Evolutionary conservation across 2,113 vertebrate species (phyloP).

Genomic region (Anthoscopus minutus): DNA sequence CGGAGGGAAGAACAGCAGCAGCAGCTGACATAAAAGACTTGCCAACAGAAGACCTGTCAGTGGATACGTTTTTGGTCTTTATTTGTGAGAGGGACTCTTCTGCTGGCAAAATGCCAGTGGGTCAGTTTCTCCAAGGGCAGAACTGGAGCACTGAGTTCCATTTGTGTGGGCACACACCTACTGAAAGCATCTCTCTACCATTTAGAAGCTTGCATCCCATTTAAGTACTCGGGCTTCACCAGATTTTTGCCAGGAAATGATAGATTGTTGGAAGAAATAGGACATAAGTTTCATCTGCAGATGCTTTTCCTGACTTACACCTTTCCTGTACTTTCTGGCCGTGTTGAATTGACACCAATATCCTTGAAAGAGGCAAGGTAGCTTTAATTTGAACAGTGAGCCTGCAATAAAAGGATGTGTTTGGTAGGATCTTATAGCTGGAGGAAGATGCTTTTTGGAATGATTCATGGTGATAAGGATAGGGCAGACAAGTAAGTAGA

Average conservation of each 20-base stretch:
- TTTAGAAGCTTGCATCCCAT: not conserved
- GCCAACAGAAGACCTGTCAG: not conserved
- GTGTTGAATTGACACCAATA: conserved; percentile 13
- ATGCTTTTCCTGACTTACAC: not conserved
- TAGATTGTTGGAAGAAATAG: not conserved
- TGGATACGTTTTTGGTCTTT: not conserved
- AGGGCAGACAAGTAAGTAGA: not conserved
- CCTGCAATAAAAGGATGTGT: conserved; percentile 24
- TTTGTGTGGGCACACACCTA: not conserved
- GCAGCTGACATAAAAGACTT: not conserved
- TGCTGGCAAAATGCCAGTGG: not conserved
- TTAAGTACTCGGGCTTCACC: not conserved
- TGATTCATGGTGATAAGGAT: not conserved
- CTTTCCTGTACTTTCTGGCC: conserved; percentile 54
- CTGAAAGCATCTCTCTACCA: not conserved
- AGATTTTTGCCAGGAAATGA: not conserved
- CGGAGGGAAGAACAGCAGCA: not conserved
- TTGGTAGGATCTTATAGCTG: conserved; percentile 35
- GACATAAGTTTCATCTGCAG: not conserved
- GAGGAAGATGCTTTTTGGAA: conserved; percentile 47
- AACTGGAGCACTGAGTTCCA: not conserved
- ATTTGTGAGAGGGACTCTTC: not conserved
- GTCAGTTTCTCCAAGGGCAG: not conserved
- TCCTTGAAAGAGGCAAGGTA: conserved; percentile 32
- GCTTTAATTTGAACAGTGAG: conserved; percentile 43